Percentiles rank a stretch among this genome's conserved stretches.
phyloP scores from a whole-genome alignment of 2,888 invertebrate species.

The Blera fallax region DNA sequence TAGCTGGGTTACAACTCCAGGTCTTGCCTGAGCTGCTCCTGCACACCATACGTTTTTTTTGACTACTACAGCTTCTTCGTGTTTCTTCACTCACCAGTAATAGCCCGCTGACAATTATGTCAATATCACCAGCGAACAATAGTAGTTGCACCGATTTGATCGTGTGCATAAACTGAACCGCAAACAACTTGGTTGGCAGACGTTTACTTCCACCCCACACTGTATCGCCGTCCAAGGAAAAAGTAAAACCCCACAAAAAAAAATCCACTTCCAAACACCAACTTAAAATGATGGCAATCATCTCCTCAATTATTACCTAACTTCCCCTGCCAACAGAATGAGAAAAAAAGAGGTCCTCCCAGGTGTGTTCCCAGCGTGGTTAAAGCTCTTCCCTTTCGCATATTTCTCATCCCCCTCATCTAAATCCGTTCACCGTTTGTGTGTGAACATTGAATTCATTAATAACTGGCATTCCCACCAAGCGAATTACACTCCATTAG shows the following conservation, averaged over 20 bases:
- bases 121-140: too few species aligned
- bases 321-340: background rate
- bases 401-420: background rate
- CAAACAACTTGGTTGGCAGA: too few species aligned
- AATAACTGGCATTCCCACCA: conserved; percentile 42
- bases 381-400: background rate
- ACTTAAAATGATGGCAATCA: background rate
- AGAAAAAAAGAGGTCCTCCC: background rate
- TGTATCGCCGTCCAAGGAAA: too few species aligned
- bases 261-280: background rate
- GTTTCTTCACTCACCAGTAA: too few species aligned
- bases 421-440: conserved; percentile 1
- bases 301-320: background rate
- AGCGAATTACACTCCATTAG: conserved; percentile 56
- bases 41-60: too few species aligned
- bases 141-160: too few species aligned
- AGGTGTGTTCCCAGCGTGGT: conserved; percentile 17
- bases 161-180: too few species aligned
- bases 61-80: too few species aligned
- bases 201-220: too few species aligned
- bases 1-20: too few species aligned
- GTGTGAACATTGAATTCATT: conserved; percentile 38
- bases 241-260: background rate
- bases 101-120: too few species aligned
- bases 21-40: too few species aligned